A percentile compares a stretch with the other conserved stretches of the same genome.
Evolutionary conservation across 2,113 vertebrate genomes (phyloP).

Genomic region (Crotophaga sulcirostris): DNA sequence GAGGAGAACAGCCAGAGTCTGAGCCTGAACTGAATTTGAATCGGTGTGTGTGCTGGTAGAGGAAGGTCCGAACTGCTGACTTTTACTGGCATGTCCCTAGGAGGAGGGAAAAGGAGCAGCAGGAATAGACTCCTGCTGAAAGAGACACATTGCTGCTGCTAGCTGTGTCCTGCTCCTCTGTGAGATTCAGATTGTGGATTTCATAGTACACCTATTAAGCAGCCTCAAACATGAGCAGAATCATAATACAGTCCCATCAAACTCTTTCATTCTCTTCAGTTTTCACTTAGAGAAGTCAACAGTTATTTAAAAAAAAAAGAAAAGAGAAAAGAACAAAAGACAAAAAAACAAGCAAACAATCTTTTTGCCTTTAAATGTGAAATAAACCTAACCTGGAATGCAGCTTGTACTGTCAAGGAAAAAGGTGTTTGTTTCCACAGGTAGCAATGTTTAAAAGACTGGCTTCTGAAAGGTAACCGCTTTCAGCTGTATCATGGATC

Average conservation of each 20-base stretch:
- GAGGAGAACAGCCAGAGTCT: not conserved
- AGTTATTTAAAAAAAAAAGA: not conserved
- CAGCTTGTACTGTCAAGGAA: not conserved
- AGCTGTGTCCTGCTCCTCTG: not conserved
- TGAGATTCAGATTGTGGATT: not conserved
- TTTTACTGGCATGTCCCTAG: not conserved
- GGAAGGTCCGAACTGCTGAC: not conserved
- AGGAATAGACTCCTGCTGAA: not conserved
- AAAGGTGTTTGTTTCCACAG: not conserved
- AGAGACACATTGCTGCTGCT: not conserved
- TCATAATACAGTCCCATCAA: not conserved
- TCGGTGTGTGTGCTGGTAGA: accelerated
- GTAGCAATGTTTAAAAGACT: not conserved
- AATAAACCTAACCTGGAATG: not conserved
- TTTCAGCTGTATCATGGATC: not conserved
- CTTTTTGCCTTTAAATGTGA: not conserved
- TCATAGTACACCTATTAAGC: not conserved
- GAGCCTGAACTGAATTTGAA: too few species aligned
- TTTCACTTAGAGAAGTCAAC: not conserved
- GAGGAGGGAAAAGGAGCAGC: not conserved
- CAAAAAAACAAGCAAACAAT: not conserved
- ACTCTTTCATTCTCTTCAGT: too few species aligned
- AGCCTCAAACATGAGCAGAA: not conserved
- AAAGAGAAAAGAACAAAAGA: not conserved
- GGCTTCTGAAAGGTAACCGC: not conserved